Base-by-base conservation (phyloP, 2,797 vertebrate genomes). In the Coregonus suidteri region DNA sequence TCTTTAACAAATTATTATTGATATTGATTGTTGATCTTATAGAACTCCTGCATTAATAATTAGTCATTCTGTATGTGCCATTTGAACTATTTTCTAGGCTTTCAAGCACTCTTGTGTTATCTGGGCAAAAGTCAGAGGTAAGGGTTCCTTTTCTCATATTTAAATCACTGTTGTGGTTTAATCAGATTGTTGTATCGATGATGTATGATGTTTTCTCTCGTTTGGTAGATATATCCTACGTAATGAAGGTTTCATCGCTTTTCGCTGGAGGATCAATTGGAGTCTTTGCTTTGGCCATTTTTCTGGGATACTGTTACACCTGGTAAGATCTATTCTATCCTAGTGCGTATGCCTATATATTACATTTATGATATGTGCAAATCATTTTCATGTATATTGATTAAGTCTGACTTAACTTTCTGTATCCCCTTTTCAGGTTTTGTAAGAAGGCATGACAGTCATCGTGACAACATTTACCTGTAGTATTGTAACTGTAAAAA, bases 121-220 rank as follows among this genome's bases (percentile, higher is more conserved):
- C 47, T 95, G 94, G 94, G 94, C 94, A 67, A 94, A 92, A 89
- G 87, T 91, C 3, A 83, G 30, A 91, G 94, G 94, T 95, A 86
- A 88, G 66, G 35, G 14, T 1, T 4, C 3, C 11, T 16, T 41
- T 53, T n/a, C 9, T 18, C 16, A 30, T 47, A 16, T 6, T 34
- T 65, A 62, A 18, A 14, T 20, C 41, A 47, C 9, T 34, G 34
- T 52, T 34, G 31, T 47, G 34, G 13, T 13, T 52, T 76, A 11
- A 14, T 37, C n/a, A 14, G 13, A 59, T 54, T 47, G 41, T 47
- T 13, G 2, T 47, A 47, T 47, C 11, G 41, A 47, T 71, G 31
- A 34, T 37, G 18, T 31, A 59, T 20, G 7, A 7, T 69, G n/a
- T 35, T 11, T 52, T 62, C 47, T 53, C 52, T 77, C 25, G 77